Percentiles rank a stretch among this genome's conserved stretches.
These are phyloP conservation scores for Lontra canadensis DNA, from an alignment of 2,113 vertebrate genomes.

Conservation along the genomic window DNA sequence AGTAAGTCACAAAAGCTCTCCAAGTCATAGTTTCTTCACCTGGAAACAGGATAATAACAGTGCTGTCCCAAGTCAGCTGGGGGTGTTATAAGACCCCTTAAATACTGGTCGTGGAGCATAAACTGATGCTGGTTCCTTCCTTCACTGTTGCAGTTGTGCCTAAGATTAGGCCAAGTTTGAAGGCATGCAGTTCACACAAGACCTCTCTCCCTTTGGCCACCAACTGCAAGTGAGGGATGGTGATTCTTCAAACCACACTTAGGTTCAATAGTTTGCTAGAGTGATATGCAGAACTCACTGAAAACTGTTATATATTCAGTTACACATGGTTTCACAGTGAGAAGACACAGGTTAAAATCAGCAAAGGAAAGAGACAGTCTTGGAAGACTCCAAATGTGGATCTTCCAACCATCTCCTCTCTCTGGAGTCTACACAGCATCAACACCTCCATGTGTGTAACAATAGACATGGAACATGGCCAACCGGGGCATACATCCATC, in stretches of 20 bases:
- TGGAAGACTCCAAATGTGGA: neutral
- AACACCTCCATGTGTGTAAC: neutral
- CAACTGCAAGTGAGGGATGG: neutral
- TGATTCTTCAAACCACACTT: neutral
- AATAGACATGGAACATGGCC: accelerated
- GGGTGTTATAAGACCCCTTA: neutral
- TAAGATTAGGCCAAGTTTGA: neutral
- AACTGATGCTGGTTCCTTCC: neutral
- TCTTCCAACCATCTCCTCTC: neutral
- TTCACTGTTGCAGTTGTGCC: neutral
- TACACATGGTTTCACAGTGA: neutral
- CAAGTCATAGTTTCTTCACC: neutral
- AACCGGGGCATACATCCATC: neutral
- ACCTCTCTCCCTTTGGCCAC: neutral
- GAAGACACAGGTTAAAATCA: neutral
- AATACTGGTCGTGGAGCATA: no score
- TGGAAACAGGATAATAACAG: neutral
- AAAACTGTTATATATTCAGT: neutral
- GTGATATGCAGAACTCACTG: neutral
- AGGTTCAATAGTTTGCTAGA: neutral
- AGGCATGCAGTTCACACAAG: neutral
- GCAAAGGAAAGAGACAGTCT: neutral
- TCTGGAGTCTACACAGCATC: neutral
- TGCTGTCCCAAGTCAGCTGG: neutral
- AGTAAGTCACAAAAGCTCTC: neutral